These are phyloP conservation scores for Hippopotamus amphibius DNA, from an alignment of 2,113 vertebrate genomes.

Conservation along the genomic window DNA sequence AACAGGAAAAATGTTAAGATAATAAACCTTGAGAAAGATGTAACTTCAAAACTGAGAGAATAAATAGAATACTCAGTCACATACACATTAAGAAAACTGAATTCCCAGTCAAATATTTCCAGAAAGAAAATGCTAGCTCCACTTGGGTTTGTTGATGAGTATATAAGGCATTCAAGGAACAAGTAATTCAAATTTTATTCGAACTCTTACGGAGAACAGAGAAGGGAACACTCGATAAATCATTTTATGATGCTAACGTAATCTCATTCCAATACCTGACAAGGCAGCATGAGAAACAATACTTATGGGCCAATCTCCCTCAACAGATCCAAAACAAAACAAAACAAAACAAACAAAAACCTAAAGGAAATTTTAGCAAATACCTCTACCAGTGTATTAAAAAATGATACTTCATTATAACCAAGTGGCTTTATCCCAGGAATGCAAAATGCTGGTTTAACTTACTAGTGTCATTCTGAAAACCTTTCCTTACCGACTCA, in stretches of 20 bases:
- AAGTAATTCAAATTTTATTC: conserved; percentile 31
- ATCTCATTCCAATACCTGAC: not conserved
- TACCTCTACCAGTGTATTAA: not conserved
- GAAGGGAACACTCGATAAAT: not conserved
- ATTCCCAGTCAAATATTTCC: not conserved
- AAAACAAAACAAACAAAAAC: not conserved
- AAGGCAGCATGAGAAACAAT: not conserved
- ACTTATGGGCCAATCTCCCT: not conserved
- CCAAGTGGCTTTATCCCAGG: not conserved
- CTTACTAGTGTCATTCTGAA: rapidly evolving
- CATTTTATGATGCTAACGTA: not conserved
- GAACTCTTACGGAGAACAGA: not conserved
- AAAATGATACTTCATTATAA: not conserved
- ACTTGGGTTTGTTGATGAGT: not conserved
- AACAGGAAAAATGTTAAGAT: not conserved
- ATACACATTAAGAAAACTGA: not conserved
- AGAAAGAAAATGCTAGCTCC: not conserved
- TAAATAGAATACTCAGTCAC: not conserved
- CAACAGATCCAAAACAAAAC: not conserved
- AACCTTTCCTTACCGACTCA: not conserved
- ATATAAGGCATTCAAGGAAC: not conserved
- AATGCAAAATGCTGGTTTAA: rapidly evolving
- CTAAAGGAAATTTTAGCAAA: not conserved
- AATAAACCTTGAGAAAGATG: not conserved
- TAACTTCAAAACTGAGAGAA: not conserved